Percentiles rank a stretch among this genome's conserved stretches.
These are phyloP conservation scores for Neocrepidodera transversa DNA, from an alignment of 2,888 invertebrate genomes.

Conservation along the genomic window DNA sequence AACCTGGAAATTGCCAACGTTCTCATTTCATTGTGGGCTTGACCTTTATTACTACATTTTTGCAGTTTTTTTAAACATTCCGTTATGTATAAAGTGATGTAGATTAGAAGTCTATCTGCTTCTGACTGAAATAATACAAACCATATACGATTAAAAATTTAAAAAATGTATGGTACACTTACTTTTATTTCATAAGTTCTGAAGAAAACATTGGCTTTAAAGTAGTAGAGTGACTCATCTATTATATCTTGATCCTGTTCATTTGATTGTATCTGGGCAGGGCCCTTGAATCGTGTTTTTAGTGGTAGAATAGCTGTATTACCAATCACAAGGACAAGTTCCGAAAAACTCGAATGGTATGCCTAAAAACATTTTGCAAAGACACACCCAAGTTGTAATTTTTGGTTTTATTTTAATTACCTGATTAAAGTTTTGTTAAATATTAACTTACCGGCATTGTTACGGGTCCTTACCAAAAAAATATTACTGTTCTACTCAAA, in stretches of 20 bases:
- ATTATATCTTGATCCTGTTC: slow-evolving; percentile 82
- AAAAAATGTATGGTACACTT: slow-evolving; percentile 37
- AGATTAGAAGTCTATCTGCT: slow-evolving; percentile 95
- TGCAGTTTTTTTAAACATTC: slow-evolving; percentile 96
- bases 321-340: slow-evolving; percentile 77
- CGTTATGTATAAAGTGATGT: slow-evolving; percentile 95
- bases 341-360: slow-evolving; percentile 91
- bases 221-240: slow-evolving; percentile 96
- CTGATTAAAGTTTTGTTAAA: neutral
- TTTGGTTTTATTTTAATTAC: neutral
- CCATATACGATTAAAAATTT: neutral
- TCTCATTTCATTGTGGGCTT: slow-evolving; percentile 95
- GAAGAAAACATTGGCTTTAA: slow-evolving; percentile 99
- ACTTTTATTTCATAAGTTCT: slow-evolving; percentile 98
- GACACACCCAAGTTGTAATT: slow-evolving; percentile 2
- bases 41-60: slow-evolving; percentile 86
- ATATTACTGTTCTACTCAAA: too few species aligned
- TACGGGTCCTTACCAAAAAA: too few species aligned
- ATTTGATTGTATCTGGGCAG: slow-evolving; percentile 77
- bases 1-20: slow-evolving; percentile 93
- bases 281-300: slow-evolving; percentile 89
- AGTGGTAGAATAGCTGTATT: slow-evolving; percentile 94
- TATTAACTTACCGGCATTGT: slow-evolving; percentile 10
- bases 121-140: slow-evolving; percentile 76
- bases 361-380: slow-evolving; percentile 70